phyloP scores from a whole-genome alignment of 2,113 vertebrate species.

The Varanus komodoensis region DNA sequence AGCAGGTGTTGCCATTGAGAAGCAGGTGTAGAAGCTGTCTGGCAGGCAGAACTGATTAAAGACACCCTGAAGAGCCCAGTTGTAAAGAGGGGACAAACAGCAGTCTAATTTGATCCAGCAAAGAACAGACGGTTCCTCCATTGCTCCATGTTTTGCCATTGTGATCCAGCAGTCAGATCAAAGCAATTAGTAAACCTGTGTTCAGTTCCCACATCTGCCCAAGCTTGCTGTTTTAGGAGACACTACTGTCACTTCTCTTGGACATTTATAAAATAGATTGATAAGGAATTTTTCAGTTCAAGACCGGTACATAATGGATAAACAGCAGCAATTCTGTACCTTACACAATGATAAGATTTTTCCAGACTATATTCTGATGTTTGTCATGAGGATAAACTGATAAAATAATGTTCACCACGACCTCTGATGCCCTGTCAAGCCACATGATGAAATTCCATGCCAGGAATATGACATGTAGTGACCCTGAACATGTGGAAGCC shows the following conservation, averaged over 20 bases:
- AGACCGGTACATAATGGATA: background rate
- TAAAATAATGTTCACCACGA: background rate
- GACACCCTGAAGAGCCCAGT: rapidly evolving
- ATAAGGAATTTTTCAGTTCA: background rate
- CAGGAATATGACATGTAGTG: background rate
- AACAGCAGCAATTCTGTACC: background rate
- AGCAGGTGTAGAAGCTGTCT: background rate
- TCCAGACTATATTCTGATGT: background rate
- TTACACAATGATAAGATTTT: background rate
- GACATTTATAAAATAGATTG: background rate
- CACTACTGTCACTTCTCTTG: background rate
- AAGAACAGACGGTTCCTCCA: background rate
- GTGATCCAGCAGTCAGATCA: background rate
- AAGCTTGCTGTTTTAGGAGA: background rate
- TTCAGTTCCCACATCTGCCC: background rate
- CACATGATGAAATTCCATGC: background rate
- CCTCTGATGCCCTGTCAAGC: background rate
- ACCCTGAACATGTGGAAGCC: background rate
- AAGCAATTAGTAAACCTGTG: background rate
- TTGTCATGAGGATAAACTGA: background rate
- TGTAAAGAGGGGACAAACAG: background rate
- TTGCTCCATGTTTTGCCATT: background rate
- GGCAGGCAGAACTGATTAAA: background rate
- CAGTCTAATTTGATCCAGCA: background rate
- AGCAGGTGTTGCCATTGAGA: background rate